Evolutionary conservation across 2,888 invertebrate species (phyloP).

Genomic region (Melanostoma mellinum): DNA sequence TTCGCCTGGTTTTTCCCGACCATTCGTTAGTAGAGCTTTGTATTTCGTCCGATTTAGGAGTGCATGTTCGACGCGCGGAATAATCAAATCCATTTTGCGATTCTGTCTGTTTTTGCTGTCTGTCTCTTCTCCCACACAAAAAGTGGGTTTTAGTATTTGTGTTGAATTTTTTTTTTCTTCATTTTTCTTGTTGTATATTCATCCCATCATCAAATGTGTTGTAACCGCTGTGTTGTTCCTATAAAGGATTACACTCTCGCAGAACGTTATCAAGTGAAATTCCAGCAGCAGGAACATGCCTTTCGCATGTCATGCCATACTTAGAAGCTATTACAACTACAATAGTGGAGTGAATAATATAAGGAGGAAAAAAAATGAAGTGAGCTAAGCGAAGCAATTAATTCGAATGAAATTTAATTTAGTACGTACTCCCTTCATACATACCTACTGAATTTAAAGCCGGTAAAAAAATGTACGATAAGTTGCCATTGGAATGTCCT

Average conservation of each 20-base stretch:
- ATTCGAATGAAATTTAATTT: slow-evolving; percentile 63
- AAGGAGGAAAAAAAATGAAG: slow-evolving; percentile 5
- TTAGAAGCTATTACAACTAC: slow-evolving; percentile 40
- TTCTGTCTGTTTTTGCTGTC: slow-evolving; percentile 3
- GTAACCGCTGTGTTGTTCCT: slow-evolving; percentile 39
- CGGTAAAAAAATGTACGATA: slow-evolving; percentile 42
- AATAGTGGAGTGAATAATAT: slow-evolving; percentile 27
- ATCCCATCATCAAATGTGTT: slow-evolving; percentile 13
- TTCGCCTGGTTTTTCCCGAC: slow-evolving; percentile 68
- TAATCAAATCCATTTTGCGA: slow-evolving; percentile 51
- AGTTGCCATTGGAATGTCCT: slow-evolving; percentile 16
- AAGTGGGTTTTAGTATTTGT: neutral
- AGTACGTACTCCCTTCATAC: slow-evolving; percentile 30
- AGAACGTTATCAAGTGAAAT: slow-evolving; percentile 62
- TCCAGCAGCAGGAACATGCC: slow-evolving; percentile 50
- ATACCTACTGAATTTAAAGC: slow-evolving; percentile 40
- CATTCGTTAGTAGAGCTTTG: slow-evolving; percentile 67
- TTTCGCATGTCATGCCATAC: slow-evolving; percentile 53
- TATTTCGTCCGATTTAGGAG: slow-evolving; percentile 64
- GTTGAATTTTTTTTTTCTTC: slow-evolving; percentile 7
- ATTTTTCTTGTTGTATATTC: slow-evolving; percentile 12
- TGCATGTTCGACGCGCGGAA: slow-evolving; percentile 56
- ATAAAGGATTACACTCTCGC: slow-evolving; percentile 55
- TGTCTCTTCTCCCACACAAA: neutral
- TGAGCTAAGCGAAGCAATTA: slow-evolving; percentile 61